Evolutionary conservation across 2,113 vertebrate species (phyloP), one percentile per base, ranked within the genome.

Genomic region (Oreamnos americanus): DNA sequence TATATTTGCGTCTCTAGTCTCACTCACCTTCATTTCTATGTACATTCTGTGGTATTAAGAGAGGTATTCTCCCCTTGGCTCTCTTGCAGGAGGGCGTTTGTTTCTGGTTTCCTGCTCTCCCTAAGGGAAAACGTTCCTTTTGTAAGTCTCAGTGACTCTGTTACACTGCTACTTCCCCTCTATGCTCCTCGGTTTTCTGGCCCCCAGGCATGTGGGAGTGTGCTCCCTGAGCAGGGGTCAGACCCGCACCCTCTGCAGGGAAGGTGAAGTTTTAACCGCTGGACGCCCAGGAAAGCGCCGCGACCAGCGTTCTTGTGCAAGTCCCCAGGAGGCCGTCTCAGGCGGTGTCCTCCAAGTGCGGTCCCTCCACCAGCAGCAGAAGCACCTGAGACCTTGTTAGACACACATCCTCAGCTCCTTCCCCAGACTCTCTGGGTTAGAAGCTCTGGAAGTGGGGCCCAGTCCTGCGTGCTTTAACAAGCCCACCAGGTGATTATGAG

Each of bases 11-110:
- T 62, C 43, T 86, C 45, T 55, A 39, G 71, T 53, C 87, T 91
- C 3, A 14, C 78, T 89, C 71, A 90, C 79, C 90, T 95, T 71
- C 30, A 81, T 81, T 93, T 90, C 28, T 81, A 7, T 23, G 21
- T 60, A 15, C 26, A 60, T 81, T 90, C 45, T 26, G 2, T 81
- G 57, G 16, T 36, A 60, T 60, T 7, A 25, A 79, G 23, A 84
- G 13, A n/a, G 26, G 3, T 33, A 74, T 36, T 78, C 21, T 81
- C 5, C 79, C 60, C 84, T 57, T 89, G 55, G 7, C 85, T 90
- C 30, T 79, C 39, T 45, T 62, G 43, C n/a, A 28, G 16, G 15
- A 23, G 55, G 57, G 26, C 26, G 17, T 60, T 45, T 58, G 10
- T 23, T 28, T 78, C 62, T 47, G 5, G 45, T 8, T 47, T 16